Percentiles rank a stretch among this genome's conserved stretches.
Evolutionary conservation across 2,888 invertebrate species (phyloP).

Genomic region (Ophion ventricosus): DNA sequence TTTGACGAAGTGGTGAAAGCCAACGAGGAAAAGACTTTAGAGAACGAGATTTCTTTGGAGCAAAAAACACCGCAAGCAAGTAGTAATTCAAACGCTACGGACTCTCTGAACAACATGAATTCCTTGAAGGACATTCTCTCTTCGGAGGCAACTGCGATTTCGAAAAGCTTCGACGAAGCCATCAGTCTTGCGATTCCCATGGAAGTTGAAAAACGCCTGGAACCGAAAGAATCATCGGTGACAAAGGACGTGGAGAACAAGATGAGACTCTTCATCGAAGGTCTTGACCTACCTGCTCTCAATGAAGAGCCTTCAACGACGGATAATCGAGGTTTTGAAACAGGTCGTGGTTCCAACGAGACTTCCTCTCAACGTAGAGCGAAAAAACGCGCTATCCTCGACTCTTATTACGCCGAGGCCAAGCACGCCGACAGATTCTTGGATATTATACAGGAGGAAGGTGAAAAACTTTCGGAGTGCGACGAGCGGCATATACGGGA

Average conservation of each 20-base stretch:
- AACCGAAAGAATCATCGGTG: constrained; percentile 69
- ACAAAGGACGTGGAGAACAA: constrained; percentile 78
- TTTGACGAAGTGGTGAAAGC: constrained; percentile 11
- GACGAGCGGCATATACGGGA: constrained; percentile 81
- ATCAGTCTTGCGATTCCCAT: constrained; percentile 47
- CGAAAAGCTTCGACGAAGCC: constrained; percentile 72
- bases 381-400: constrained; percentile 85
- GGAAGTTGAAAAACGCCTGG: constrained; percentile 46
- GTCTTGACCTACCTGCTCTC: constrained; percentile 74
- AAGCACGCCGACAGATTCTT: constrained; percentile 87
- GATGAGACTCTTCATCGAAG: constrained; percentile 78
- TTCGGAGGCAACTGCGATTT: constrained; percentile 81
- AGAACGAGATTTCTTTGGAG: constrained; percentile 6
- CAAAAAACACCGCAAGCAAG: constrained; percentile 15
- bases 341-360: constrained; percentile 46
- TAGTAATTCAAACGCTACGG: constrained; percentile 73
- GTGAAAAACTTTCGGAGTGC: constrained; percentile 87
- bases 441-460: constrained; percentile 92
- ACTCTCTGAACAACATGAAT: constrained; percentile 50
- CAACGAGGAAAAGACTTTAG: constrained; percentile 63
- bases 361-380: constrained; percentile 81
- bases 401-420: constrained; percentile 86
- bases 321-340: constrained; percentile 59
- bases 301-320: constrained; percentile 62
- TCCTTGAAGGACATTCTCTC: constrained; percentile 23